Base-by-base conservation (phyloP, 2,797 vertebrate species). In the Ctenochaetus hawaiiensis region DNA sequence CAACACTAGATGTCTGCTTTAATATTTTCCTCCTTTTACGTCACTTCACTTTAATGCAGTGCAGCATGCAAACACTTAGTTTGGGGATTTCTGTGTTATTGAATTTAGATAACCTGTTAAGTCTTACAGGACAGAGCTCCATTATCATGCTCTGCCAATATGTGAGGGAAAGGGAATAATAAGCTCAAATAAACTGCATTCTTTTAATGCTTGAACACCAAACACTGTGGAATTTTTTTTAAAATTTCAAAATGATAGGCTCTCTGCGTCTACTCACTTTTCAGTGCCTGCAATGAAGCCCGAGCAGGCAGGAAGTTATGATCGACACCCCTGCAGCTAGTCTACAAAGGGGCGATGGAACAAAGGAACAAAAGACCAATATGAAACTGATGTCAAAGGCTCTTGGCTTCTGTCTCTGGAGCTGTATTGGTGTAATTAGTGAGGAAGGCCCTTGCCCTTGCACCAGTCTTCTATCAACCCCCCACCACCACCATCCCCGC, bases 391-490 rank as follows among this genome's bases (percentile, higher is more conserved):
- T 93, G 90, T 94, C 83, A 86, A 80, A 91, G 84, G 86, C 80
- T 84, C 63, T 81, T 57, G 6, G 83, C 82, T 83, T 87, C 71
- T 77, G 85, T 93, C 93, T 93, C 90, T 76, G 61, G 89, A 93
- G 92, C 84, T 92, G 81, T 78, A 87, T 92, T 85, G 85, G 81
- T 83, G 88, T 95, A 94, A 95, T 96, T 94, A 94, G 92, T 70
- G 34, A 91, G 87, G 88, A 93, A 90, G 88, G 83, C 90, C 89
- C 89, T 92, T 92, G 91, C 91, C 92, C 93, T 94, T 82, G 71
- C 86, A 23, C 83, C 73, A 67, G 78, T 77, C 82, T 84, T 84
- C 83, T 81, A 85, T 82, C 82, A 86, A 81, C 52, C 82, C 66
- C 52, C 60, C 78, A 11, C 30, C 44, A 12, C 45, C 16, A 12